Evolutionary conservation across 1,140 invertebrate genomes (phyloP), one percentile per base, ranked within the genome.

Genomic region (Lasioglossum albipes): DNA sequence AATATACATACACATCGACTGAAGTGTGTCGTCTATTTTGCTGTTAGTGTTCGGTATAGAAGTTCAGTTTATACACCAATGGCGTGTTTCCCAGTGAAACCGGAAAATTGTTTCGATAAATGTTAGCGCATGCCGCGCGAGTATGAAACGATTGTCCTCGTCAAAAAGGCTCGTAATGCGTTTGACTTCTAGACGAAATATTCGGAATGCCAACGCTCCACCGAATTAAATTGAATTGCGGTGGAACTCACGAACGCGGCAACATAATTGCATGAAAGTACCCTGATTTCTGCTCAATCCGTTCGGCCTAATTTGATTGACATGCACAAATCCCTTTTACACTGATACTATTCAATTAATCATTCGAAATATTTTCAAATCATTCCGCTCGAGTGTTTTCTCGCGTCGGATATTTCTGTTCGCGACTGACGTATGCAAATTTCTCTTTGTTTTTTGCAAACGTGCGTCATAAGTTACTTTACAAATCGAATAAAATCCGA

Each of bases 231-330:
- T 79, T 42, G 45, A 36, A 66, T 79, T n/a, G 49, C 22, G 72
- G 72, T 54, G 76, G 65, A 70, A 52, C 27, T 4, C 27, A 6
- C 45, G 49, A 62, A 64, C 45, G 45, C 7, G 20, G 59, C 31
- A 62, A 10, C 73, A 59, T 18, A 10, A 20, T 42, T 27, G 45
- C 41, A 45, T 65, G 45, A 74, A 74, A 73, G 76, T 74, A 42
- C 61, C 54, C 62, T 45, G 62, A 73, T 79, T 57, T 66, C 73
- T 41, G 69, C 57, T 79, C 73, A 65, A 79, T 79, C 61, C 18
- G 27, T 42, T 31, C 31, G 10, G 12, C 2, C 31, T 31, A 31
- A 79, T 73, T 57, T 57, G n/a, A 79, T 73, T 57, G 36, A 7
- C 27, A 42, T 27, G 4, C 16, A 42, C 9, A 27, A 41, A 57